Percentiles rank a stretch among this genome's conserved stretches.
Conservation (phyloP, 2,888 invertebrate species). For the Lucinisca nassula region DNA sequence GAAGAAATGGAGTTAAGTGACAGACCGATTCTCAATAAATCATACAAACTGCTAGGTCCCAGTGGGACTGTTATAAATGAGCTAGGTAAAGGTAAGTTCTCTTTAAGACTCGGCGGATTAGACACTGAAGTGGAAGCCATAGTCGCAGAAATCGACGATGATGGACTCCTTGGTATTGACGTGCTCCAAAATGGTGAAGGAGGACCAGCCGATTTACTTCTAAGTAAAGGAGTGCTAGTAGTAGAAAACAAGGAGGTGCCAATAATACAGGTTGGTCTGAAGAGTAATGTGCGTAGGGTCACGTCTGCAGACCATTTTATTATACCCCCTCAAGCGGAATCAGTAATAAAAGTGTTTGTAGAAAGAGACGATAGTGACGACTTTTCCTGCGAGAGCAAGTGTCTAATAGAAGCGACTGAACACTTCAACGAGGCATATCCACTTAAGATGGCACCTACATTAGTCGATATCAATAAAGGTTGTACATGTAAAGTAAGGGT, state of each 20-base stretch:
- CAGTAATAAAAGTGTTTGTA: conserved; percentile 56
- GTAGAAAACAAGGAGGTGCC: conserved; percentile 35
- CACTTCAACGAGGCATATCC: conserved; percentile 44
- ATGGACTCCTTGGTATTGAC: conserved; percentile 52
- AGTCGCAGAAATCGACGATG: conserved; percentile 61
- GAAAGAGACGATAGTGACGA: conserved; percentile 44
- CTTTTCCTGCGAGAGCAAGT: not conserved
- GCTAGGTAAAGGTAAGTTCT: conserved; percentile 34
- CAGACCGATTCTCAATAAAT: not conserved
- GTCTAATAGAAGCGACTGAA: conserved; percentile 51
- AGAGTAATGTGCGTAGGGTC: conserved; percentile 29
- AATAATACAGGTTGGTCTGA: conserved; percentile 28
- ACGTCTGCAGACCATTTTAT: conserved; percentile 44
- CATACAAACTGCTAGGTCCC: not conserved
- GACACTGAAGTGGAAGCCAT: conserved; percentile 2
- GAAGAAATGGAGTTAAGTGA: not conserved
- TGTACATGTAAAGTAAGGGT: conserved; percentile 55
- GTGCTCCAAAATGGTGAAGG: conserved; percentile 24
- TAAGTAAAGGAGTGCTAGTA: conserved; percentile 26
- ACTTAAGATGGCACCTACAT: conserved; percentile 48
- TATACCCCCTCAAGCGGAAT: conserved; percentile 52
- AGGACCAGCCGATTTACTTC: conserved; percentile 49
- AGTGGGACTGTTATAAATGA: conserved; percentile 31
- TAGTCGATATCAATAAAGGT: conserved; percentile 46
- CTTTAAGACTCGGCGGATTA: conserved; percentile 6